These are phyloP conservation scores for Toxotes chatareus DNA, from an alignment of 2,113 vertebrate genomes.

Conservation along the genomic window DNA sequence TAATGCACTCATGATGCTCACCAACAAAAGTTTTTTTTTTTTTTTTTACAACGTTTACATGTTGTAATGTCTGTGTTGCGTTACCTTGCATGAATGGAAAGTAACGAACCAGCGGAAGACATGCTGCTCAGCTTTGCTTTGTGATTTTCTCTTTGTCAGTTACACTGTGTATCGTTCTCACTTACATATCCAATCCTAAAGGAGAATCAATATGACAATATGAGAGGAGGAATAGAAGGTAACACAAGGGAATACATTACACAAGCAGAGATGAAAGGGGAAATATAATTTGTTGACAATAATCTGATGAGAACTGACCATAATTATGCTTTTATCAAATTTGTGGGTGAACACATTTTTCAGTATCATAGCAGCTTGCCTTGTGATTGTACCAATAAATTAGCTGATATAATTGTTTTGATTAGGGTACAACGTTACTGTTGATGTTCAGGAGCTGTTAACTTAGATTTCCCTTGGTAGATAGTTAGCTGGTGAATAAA, in stretches of 20 bases:
- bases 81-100: background rate
- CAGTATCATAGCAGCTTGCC: background rate
- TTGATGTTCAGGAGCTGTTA: background rate
- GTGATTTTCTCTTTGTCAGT: background rate
- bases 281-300: conserved; percentile 3
- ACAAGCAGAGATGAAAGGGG: background rate
- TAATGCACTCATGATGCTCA: background rate
- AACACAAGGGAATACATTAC: background rate
- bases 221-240: background rate
- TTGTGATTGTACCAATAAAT: background rate
- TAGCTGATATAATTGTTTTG: background rate
- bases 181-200: background rate
- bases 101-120: no score
- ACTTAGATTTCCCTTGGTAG: background rate
- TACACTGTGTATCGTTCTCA: background rate
- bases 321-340: conserved; percentile 10
- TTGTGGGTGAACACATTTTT: background rate
- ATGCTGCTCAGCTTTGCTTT: no score
- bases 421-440: background rate
- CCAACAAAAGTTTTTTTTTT: background rate
- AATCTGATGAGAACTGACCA: background rate
- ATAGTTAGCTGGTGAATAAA: background rate
- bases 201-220: background rate
- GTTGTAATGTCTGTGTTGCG: no score
- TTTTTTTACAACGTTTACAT: no score